Evolutionary conservation across 2,888 invertebrate species (phyloP), one percentile per base, ranked within the genome.

Genomic region (Rotaria sp.): DNA sequence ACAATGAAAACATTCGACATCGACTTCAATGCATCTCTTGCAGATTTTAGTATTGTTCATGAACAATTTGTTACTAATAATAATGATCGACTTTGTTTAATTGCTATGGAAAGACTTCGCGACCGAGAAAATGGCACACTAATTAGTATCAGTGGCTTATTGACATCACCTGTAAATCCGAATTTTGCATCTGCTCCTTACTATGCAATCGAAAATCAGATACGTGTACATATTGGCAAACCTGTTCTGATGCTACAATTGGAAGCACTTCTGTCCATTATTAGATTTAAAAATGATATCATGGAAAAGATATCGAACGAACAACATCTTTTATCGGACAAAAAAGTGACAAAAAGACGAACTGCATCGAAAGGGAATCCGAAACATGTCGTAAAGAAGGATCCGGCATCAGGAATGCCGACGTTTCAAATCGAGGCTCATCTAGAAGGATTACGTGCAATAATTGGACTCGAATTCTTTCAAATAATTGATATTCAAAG

Each of bases 401-500:
- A n/a, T 30, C 18, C 59, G 2, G 2, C 2, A 7, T 5, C n/a
- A 59, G 2, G 2, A 11, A 59, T 59, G 18, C 59, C 59, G 30
- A 59, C 59, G 30, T 59, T 59, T 59, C 59, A n/a, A n/a, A 2
- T 59, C 30, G 30, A 59, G 13, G 59, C 30, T 18, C 11, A 59
- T 59, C 30, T 59, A 4, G 59, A 59, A 11, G 59, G 59, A 59
- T 59, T 59, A 59, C 59, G 59, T 59, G 59, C 59, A 5, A 59
- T 59, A 30, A 59, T 59, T 8, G 59, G 59, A 59, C 30, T 30
- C 13, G 59, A 59, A 59, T 8, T 93, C 45, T 92, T 94, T 18
- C 93, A 94, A 7, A 92, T 59, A 1, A n/a, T 59, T n/a, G 59
- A 59, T n/a, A 59, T 59, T 59, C n/a, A 59, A 7, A 5, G n/a